Conservation (phyloP, 2,888 invertebrate genomes). For the Tetramorium bicarinatum region DNA sequence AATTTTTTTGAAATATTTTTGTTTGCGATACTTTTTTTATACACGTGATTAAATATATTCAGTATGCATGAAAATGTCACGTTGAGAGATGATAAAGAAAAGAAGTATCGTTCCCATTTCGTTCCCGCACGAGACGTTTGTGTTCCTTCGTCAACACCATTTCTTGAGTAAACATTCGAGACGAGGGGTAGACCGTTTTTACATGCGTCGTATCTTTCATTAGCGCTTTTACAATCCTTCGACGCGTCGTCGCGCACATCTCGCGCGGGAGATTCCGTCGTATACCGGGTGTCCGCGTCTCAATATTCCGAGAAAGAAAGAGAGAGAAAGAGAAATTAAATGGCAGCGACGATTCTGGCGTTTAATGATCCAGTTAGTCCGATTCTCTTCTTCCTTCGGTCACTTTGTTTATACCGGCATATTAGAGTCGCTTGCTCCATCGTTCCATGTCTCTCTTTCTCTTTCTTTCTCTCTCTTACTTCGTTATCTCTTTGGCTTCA, state of each 20-base stretch:
- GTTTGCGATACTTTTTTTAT: conserved; percentile 15
- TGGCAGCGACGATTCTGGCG: conserved; percentile 14
- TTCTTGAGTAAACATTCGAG: conserved; percentile 48
- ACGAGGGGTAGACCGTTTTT: conserved; percentile 44
- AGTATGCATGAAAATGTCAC: neutral
- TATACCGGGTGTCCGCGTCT: conserved; percentile 38
- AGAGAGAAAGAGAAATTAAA: conserved; percentile 1
- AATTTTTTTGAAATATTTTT: neutral
- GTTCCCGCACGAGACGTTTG: conserved; percentile 25
- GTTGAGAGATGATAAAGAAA: conserved; percentile 3
- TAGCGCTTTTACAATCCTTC: conserved; percentile 48
- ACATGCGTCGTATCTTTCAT: conserved; percentile 50
- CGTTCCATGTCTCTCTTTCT: conserved; percentile 19
- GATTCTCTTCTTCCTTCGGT: conserved; percentile 41
- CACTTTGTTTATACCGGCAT: conserved; percentile 46
- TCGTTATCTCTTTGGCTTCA: conserved; percentile 10
- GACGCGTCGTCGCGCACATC: conserved; percentile 38
- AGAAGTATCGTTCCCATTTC: conserved; percentile 18
- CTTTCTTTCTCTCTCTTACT: neutral
- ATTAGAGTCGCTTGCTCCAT: conserved; percentile 10
- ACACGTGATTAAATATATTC: neutral
- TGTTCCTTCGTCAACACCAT: conserved; percentile 40
- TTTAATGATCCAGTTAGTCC: conserved; percentile 41
- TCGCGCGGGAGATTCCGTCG: conserved; percentile 37
- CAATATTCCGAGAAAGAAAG: neutral